Percentiles rank a stretch among this genome's conserved stretches.
phyloP scores from a whole-genome alignment of 2,113 vertebrate species.

The Phaetusa simplex region DNA sequence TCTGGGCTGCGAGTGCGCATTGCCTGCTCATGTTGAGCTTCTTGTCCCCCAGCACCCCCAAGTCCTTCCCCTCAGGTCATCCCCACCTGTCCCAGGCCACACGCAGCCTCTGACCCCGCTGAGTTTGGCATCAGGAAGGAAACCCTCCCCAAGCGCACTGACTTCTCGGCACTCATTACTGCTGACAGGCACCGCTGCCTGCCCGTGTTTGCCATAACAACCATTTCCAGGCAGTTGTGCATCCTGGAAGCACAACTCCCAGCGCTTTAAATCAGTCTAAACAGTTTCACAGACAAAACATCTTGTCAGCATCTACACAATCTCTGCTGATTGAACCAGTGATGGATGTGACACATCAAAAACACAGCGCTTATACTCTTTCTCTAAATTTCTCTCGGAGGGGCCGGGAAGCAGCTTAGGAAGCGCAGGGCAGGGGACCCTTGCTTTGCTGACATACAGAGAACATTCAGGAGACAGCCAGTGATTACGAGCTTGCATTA shows the following conservation, averaged over 20 bases:
- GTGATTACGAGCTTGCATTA: neutral
- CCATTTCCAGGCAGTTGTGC: slow-evolving; percentile 64
- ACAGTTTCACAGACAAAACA: slow-evolving; percentile 67
- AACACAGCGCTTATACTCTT: neutral
- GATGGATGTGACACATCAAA: slow-evolving; percentile 15
- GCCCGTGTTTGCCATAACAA: slow-evolving; percentile 63
- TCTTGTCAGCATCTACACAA: slow-evolving; percentile 11
- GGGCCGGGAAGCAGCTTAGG: neutral
- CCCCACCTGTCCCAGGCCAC: neutral
- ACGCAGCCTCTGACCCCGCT: neutral
- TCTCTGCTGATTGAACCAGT: neutral
- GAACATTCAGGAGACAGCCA: neutral
- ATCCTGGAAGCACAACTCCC: slow-evolving; percentile 36
- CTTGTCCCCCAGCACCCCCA: too few relatives aligned
- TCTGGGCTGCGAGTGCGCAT: too few relatives aligned
- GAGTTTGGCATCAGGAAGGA: neutral
- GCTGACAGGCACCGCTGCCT: slow-evolving; percentile 19
- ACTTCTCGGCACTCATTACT: slow-evolving; percentile 10
- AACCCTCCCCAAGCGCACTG: neutral
- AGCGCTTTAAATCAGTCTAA: slow-evolving; percentile 53
- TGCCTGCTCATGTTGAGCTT: too few relatives aligned
- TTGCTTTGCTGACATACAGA: neutral
- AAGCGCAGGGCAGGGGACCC: neutral
- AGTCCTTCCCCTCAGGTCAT: too few relatives aligned
- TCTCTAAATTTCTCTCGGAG: neutral